Base-by-base conservation (phyloP, 2,113 vertebrate species). In the Halichoerus grypus region DNA sequence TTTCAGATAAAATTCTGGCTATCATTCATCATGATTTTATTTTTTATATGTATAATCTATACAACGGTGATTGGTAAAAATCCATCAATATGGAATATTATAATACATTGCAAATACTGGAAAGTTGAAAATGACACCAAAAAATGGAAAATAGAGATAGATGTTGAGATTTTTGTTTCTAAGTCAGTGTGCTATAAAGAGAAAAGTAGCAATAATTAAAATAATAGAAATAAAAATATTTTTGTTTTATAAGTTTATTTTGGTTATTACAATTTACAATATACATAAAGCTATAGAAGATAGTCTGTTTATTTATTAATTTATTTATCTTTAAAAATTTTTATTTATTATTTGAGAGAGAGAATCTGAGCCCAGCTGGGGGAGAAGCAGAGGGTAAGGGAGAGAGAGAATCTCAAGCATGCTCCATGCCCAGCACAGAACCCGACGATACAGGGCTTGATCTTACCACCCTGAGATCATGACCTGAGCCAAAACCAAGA, bases 201-300 rank as follows among this genome's bases (percentile, higher is more conserved):
- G 14, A 16, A 71, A 83, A 63, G 36, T 71, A 46, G 16, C 59
- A 79, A 53, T 71, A 71, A 88, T 57, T 74, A 72, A 76, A 71
- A 69, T 85, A 55, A 77, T 69, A 61, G 7, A 57, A 89, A 57
- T 57, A 67, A 65, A 67, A 67, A 65, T 57, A 36, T 36, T 76
- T 46, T 83, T 57, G 13, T 59, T 61, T 42, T 46, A 36, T 24
- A 28, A 28, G 9, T 57, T 93, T 94, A 14, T 22, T 94, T 81
- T 91, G 28, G 49, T 59, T 80, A 53, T 51, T 33, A 33, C 26
- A 59, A 21, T 92, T 98, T 92, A 2, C 97, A 97, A 97, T 93
- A 92, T 89, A 76, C 53, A 67, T 97, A 94, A 79, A 97, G 57
- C 49, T 97, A 53, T 61, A 76, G 10, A 94, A 93, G 22, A 42